A percentile compares a stretch with the other conserved stretches of the same genome.
phyloP scores from a whole-genome alignment of 2,113 vertebrate species.

The Sula dactylatra region DNA sequence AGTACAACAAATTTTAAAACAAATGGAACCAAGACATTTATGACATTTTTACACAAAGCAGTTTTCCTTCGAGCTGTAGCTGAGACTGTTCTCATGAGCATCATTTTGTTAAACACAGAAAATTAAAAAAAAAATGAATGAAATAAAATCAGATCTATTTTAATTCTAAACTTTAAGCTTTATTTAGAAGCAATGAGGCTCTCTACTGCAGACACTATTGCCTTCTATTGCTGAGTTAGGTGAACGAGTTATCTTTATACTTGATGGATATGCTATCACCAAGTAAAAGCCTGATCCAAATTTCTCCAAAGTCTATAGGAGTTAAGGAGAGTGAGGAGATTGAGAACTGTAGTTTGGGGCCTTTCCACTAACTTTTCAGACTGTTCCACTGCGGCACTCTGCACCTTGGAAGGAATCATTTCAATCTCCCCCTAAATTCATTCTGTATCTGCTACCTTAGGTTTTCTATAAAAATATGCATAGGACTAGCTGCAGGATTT shows the following conservation, averaged over 20 bases:
- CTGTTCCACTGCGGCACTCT: not conserved
- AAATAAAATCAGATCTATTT: not conserved
- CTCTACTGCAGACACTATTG: not conserved
- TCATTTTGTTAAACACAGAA: not conserved
- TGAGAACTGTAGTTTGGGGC: not conserved
- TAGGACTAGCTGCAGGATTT: not conserved
- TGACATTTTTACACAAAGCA: not conserved
- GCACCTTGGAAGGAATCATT: not conserved
- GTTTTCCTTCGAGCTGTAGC: not conserved
- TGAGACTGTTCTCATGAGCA: not conserved
- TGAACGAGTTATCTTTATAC: not conserved
- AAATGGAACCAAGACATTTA: constrained; percentile 25
- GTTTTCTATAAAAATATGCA: not conserved
- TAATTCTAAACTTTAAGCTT: not conserved
- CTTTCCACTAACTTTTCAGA: not conserved
- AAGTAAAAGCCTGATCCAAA: not conserved
- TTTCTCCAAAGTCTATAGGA: not conserved
- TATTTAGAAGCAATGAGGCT: not conserved
- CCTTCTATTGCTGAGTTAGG: not conserved
- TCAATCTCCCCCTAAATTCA: not conserved
- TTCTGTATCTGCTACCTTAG: not conserved
- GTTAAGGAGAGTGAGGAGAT: not conserved
- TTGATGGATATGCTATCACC: not conserved
- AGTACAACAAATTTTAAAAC: constrained; percentile 21
- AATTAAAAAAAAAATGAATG: not conserved